phyloP scores from a whole-genome alignment of 2,888 invertebrate genomes.

The Helobdella robusta region DNA sequence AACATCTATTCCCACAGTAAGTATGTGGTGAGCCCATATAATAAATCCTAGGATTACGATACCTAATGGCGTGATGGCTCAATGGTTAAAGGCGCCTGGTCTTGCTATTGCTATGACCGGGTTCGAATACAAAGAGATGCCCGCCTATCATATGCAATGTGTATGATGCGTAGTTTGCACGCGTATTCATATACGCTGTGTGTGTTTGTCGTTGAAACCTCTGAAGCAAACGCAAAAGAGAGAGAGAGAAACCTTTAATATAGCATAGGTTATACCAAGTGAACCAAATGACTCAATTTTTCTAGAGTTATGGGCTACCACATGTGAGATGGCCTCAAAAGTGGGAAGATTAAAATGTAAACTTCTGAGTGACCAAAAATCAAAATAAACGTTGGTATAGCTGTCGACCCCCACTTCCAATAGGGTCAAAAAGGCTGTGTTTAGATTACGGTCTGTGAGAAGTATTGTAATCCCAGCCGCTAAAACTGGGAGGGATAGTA shows the following conservation, averaged over 20 bases:
- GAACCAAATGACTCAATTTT: constrained; percentile 66
- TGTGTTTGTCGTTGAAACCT: no score
- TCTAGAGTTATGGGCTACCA: constrained; percentile 57
- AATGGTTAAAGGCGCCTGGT: no score
- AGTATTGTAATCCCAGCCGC: constrained; percentile 72
- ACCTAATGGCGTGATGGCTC: no score
- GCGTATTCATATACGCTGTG: no score
- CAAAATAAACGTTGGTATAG: constrained; percentile 74
- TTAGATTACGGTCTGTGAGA: constrained; percentile 68
- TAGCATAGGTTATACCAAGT: constrained; percentile 67
- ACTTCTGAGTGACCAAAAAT: constrained; percentile 81
- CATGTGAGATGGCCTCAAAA: constrained; percentile 71
- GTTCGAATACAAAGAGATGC: no score
- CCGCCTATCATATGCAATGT: no score
- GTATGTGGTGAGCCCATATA: constrained; percentile 76
- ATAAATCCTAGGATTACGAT: constrained; percentile 74
- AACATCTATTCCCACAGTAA: constrained; percentile 72
- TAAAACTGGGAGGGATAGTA: constrained; percentile 65
- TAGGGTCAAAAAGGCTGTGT: constrained; percentile 72
- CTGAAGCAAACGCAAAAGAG: no score
- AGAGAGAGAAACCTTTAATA: no score
- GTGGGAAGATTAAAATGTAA: constrained; percentile 74
- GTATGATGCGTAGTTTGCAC: no score
- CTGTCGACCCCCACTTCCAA: constrained; percentile 70
- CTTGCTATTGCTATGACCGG: no score